Evolutionary conservation across 2,113 vertebrate genomes (phyloP).

Genomic region (Lichenostomus cassidix): DNA sequence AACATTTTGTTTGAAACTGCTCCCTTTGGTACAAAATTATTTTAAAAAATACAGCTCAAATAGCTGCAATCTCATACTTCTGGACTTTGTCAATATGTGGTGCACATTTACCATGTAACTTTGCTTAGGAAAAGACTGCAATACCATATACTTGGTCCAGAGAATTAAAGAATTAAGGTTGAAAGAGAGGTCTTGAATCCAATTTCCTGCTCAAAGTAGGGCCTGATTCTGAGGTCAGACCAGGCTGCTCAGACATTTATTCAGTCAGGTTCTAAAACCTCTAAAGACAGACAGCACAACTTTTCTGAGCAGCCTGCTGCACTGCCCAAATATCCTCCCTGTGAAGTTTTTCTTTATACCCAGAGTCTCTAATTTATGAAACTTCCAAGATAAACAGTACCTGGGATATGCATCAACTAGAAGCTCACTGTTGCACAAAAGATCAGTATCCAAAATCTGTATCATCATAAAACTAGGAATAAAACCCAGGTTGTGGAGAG

Average conservation of each 20-base stretch:
- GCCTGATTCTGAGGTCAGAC: not conserved
- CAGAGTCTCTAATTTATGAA: not conserved
- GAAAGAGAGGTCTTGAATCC: not conserved
- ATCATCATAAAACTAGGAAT: not conserved
- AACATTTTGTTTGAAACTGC: not conserved
- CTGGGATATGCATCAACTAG: not conserved
- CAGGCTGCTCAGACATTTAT: not conserved
- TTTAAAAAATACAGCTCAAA: not conserved
- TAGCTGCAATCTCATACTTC: not conserved
- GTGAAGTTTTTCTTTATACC: not conserved
- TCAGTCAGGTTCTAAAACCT: not conserved
- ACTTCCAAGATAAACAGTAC: not conserved
- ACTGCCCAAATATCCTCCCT: not conserved
- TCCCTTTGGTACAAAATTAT: not conserved
- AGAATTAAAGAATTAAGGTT: not conserved
- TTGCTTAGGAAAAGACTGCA: not conserved
- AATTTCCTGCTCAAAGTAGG: not conserved
- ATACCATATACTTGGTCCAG: not conserved
- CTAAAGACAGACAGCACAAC: not conserved
- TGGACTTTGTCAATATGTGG: rapidly evolving
- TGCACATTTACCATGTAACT: not conserved
- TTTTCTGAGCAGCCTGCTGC: not conserved
- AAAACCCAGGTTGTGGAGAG: not conserved
- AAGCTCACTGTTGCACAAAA: not conserved
- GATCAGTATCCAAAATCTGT: not conserved